A percentile compares a stretch with the other conserved stretches of the same genome.
These are phyloP conservation scores for Chlorospingus flavigularis DNA, from an alignment of 2,797 vertebrate species.

Conservation along the genomic window DNA sequence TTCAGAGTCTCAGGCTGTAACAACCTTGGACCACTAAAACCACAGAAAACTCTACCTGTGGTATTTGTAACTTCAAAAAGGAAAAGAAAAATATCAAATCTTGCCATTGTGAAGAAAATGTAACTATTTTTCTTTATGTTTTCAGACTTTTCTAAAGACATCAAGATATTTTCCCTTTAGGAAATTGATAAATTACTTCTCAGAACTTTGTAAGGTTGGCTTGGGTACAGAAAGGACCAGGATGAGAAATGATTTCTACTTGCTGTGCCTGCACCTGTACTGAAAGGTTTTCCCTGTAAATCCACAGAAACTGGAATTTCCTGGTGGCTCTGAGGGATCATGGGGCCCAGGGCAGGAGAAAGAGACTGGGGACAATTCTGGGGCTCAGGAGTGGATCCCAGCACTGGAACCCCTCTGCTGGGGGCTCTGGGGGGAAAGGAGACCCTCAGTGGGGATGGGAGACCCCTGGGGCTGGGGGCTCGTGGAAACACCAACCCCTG, in stretches of 20 bases:
- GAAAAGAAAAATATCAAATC: neutral
- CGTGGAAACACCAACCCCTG: neutral
- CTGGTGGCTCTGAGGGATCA: rapidly evolving
- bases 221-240: neutral
- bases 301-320: neutral
- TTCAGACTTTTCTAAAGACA: neutral
- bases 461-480: neutral
- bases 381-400: neutral
- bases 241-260: neutral
- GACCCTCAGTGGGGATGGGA: rapidly evolving
- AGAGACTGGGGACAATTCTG: neutral
- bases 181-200: neutral
- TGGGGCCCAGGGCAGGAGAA: neutral
- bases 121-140: neutral
- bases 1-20: neutral
- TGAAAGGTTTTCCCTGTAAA: neutral
- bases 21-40: neutral
- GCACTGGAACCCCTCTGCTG: rapidly evolving
- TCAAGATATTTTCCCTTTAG: neutral
- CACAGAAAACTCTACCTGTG: neutral
- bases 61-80: neutral
- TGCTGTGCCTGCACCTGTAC: neutral
- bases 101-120: neutral
- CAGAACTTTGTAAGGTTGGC: neutral
- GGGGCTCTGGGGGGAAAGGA: neutral